These are phyloP conservation scores for Pangasius djambal DNA, from an alignment of 2,797 vertebrate genomes.

Conservation along the genomic window DNA sequence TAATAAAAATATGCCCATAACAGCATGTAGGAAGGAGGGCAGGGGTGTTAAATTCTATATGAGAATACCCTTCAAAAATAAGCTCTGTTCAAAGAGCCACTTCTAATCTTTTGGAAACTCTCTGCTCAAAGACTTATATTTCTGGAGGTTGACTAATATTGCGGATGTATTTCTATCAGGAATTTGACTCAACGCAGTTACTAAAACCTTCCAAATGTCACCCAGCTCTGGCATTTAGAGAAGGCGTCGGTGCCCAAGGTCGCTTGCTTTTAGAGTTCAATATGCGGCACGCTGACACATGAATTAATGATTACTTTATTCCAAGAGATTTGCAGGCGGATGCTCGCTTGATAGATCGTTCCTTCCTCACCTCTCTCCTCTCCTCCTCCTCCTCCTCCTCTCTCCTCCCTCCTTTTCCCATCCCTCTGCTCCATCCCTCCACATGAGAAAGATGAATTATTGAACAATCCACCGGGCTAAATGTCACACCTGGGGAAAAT, in stretches of 20 bases:
- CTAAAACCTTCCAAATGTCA: slow-evolving; percentile 67
- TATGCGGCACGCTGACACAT: slow-evolving; percentile 62
- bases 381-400: slow-evolving; percentile 17
- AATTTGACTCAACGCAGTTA: slow-evolving; percentile 62
- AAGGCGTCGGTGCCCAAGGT: slow-evolving; percentile 67
- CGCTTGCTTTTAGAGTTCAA: slow-evolving; percentile 69
- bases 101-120: neutral
- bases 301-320: slow-evolving; percentile 77
- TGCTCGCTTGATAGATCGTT: slow-evolving; percentile 65
- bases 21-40: neutral
- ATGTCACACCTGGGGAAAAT: slow-evolving; percentile 79
- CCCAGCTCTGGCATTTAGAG: slow-evolving; percentile 68
- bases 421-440: slow-evolving; percentile 52
- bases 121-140: neutral
- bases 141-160: slow-evolving; percentile 10
- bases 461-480: slow-evolving; percentile 78
- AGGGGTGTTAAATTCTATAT: neutral
- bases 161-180: slow-evolving; percentile 65
- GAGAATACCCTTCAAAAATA: neutral
- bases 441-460: slow-evolving; percentile 75
- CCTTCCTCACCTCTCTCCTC: slow-evolving; percentile 33
- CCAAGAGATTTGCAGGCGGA: slow-evolving; percentile 71
- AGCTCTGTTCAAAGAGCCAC: too few species aligned
- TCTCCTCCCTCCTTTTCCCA: neutral
- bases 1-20: neutral